Percentiles rank a stretch among this genome's conserved stretches.
phyloP scores from a whole-genome alignment of 1,140 invertebrate genomes.

The Varroa destructor region DNA sequence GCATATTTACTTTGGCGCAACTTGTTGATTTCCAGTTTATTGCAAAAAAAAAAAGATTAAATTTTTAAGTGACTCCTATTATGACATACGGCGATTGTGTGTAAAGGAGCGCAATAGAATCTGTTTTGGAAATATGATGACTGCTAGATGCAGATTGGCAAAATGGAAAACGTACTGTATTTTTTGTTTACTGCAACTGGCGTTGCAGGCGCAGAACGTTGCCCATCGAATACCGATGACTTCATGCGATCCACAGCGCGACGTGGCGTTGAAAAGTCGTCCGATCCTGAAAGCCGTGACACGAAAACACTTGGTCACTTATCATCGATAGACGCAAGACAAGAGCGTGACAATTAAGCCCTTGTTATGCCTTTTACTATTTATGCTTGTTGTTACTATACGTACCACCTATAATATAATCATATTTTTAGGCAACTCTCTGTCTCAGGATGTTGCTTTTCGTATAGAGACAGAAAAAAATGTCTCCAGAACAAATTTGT shows the following conservation, averaged over 20 bases:
- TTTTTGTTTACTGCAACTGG: constrained; percentile 28
- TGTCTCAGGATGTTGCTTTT: too few species aligned
- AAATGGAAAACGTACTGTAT: constrained; percentile 29
- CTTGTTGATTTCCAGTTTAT: neutral
- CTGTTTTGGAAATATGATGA: neutral
- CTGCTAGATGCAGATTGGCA: neutral
- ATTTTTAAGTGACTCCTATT: neutral
- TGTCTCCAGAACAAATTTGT: too few species aligned
- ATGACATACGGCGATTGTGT: too few species aligned
- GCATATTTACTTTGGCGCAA: neutral
- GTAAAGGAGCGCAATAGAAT: neutral
- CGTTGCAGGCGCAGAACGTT: constrained; percentile 28
- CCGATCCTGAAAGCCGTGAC: neutral
- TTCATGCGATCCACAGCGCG: constrained; percentile 32
- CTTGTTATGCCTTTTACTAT: too few species aligned
- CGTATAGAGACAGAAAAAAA: too few species aligned
- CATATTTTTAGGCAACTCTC: too few species aligned
- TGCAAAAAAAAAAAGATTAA: neutral
- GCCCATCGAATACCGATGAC: constrained; percentile 32
- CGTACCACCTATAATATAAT: too few species aligned
- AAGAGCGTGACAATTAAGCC: too few species aligned
- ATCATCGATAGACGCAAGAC: too few species aligned
- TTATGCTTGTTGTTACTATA: too few species aligned
- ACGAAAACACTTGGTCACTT: too few species aligned
- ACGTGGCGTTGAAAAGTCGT: constrained; percentile 30